These are phyloP conservation scores for Molothrus ater DNA, from an alignment of 2,797 vertebrate species.

Conservation along the genomic window DNA sequence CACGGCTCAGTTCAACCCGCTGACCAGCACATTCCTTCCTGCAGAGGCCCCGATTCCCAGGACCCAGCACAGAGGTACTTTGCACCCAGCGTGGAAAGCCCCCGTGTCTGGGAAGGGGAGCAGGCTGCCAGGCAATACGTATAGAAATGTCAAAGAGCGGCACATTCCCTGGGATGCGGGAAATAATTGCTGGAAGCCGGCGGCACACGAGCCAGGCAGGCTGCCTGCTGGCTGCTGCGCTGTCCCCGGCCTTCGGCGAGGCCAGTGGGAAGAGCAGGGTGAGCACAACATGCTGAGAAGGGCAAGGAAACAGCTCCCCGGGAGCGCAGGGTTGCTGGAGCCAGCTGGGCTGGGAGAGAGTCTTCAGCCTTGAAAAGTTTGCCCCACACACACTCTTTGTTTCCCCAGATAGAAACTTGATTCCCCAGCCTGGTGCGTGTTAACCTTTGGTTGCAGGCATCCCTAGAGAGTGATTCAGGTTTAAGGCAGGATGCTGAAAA, in stretches of 20 bases:
- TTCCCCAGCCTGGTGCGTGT: background rate
- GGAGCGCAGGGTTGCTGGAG: rapidly evolving
- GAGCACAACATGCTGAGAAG: background rate
- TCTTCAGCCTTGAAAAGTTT: background rate
- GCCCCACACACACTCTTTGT: rapidly evolving
- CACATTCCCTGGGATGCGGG: background rate
- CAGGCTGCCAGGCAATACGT: background rate
- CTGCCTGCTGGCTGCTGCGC: background rate
- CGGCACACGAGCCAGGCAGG: background rate
- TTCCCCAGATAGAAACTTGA: background rate
- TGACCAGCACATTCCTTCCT: conserved; percentile 56
- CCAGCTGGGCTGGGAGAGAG: background rate
- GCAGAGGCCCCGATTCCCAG: conserved; percentile 5
- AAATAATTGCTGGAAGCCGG: conserved; percentile 37
- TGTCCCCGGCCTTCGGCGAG: rapidly evolving
- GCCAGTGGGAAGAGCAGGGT: background rate
- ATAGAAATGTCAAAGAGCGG: background rate
- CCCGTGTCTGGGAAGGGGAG: background rate
- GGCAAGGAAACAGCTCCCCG: background rate
- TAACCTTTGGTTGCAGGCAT: background rate
- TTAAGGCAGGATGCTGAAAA: rapidly evolving
- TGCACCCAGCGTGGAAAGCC: background rate
- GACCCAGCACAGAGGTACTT: background rate
- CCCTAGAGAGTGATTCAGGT: background rate
- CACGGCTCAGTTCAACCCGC: background rate